phyloP scores from a whole-genome alignment of 2,797 vertebrate species.

The Eptatretus atami region DNA sequence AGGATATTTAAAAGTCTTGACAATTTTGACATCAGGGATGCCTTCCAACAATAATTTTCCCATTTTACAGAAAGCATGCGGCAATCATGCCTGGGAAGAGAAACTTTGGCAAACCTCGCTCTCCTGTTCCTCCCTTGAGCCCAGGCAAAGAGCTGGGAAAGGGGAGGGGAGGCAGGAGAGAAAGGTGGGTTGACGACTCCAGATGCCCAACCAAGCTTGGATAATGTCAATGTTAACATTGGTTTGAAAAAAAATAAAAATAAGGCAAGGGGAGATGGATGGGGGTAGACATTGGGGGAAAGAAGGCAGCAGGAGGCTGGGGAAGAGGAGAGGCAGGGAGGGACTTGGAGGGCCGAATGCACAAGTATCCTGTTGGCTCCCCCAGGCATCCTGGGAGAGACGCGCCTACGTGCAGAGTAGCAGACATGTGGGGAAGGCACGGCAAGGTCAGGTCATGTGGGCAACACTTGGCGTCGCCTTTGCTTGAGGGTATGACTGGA shows the following conservation, averaged over 20 bases:
- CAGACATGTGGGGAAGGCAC: conserved; percentile 6
- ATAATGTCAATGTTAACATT: conserved; percentile 10
- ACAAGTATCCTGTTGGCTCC: conserved; percentile 10
- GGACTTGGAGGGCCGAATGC: conserved; percentile 12
- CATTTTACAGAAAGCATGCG: too few species aligned
- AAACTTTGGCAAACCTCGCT: too few species aligned
- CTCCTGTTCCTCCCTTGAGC: too few species aligned
- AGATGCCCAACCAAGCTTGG: conserved; percentile 2
- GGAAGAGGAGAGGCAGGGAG: conserved; percentile 10
- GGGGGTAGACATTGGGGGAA: conserved; percentile 13
- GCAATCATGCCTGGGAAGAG: too few species aligned
- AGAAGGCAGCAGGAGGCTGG: conserved; percentile 11
- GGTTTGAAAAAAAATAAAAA: conserved; percentile 19
- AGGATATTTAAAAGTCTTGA: too few species aligned
- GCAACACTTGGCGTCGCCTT: too few species aligned
- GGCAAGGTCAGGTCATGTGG: conserved; percentile 10
- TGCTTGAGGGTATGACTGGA: too few species aligned
- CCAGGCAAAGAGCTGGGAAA: too few species aligned
- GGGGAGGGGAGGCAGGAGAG: too few species aligned
- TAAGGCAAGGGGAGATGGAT: conserved; percentile 15
- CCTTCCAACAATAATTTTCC: too few species aligned
- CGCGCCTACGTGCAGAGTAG: neutral
- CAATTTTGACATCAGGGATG: too few species aligned
- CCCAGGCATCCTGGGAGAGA: neutral
- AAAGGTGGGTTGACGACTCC: too few species aligned